Base-by-base conservation (phyloP, 2,113 vertebrate genomes). In the Chloebia gouldiae region DNA sequence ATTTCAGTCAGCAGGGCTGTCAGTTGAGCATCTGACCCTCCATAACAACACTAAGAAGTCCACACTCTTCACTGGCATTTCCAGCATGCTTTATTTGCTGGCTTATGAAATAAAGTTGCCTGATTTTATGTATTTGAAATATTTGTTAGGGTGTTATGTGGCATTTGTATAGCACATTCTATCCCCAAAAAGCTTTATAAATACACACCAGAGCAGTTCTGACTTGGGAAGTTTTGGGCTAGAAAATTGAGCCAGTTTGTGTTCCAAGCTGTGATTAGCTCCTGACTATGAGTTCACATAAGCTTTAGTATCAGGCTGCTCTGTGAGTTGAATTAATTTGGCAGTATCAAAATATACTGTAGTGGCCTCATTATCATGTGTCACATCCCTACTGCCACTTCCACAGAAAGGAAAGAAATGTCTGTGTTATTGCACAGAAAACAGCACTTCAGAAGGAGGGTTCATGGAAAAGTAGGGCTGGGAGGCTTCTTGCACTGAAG, bases 41-140 rank as follows among this genome's bases (percentile, higher is more conserved):
- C 49, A 8, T 68, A 89, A 83, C 81, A 69, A 37, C 4, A 1
- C 69, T 92, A 25, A 91, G 88, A 94, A 87, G 37, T 94, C 17
- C 22, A 40, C 68, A 20, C 40, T 85, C 39, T 51, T 83, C n/a
- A 78, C 56, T 92, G 44, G 49, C 77, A 16, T 91, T 96, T 94
- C 89, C 88, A 96, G 81, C 76, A 56, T 76, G 50, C 81, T 93
- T 77, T 80, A 23, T 91, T 77, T 93, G 79, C 86, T 94, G 93
- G 50, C 42, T 65, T 71, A 35, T 61, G 68, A 96, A 97, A 95
- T 95, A 88, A 97, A 94, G 45, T 80, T 92, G 21, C 24, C 59
- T 96, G 65, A 17, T 54, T 94, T 82, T 93, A 19, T 87, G 45
- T 61, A 63, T 82, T 92, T 92, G 70, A 88, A 90, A n/a, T 88